These are phyloP conservation scores for Pandemis heparana DNA, from an alignment of 2,888 invertebrate species.

Conservation along the genomic window DNA sequence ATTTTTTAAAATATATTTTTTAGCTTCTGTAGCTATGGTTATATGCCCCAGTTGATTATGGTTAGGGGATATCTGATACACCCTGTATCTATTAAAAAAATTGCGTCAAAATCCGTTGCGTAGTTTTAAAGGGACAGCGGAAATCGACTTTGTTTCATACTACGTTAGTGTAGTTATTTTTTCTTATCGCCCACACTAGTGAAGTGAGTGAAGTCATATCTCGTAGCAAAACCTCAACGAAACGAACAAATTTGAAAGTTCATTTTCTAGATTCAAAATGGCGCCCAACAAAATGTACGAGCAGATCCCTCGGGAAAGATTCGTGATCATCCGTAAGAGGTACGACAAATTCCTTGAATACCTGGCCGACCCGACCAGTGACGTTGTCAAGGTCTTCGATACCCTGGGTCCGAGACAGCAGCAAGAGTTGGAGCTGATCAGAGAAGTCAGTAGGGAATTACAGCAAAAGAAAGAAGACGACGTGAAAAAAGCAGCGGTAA, in stretches of 20 bases:
- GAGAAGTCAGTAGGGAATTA: slow-evolving; percentile 64
- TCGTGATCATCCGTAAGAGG: slow-evolving; percentile 45
- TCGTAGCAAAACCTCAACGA: not conserved
- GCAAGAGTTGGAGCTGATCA: slow-evolving; percentile 62
- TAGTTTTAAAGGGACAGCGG: no score
- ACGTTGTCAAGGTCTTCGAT: slow-evolving; percentile 59
- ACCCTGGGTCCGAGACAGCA: slow-evolving; percentile 51
- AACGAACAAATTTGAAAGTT: not conserved
- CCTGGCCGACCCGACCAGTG: slow-evolving; percentile 45
- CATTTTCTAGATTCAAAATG: slow-evolving; percentile 14
- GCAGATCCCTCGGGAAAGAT: slow-evolving; percentile 48
- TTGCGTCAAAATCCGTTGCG: no score
- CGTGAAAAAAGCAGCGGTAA: slow-evolving; percentile 59
- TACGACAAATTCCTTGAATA: slow-evolving; percentile 51
- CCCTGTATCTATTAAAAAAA: no score
- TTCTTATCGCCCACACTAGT: no score
- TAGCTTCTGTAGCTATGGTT: no score
- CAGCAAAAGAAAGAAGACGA: slow-evolving; percentile 71
- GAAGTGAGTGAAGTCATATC: no score
- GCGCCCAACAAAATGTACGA: slow-evolving; percentile 21
- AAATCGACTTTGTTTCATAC: no score
- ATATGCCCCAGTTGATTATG: no score
- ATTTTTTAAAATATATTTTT: no score
- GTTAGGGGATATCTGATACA: no score
- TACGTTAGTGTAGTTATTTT: no score